Evolutionary conservation across 1,140 invertebrate species (phyloP), one percentile per base, ranked within the genome.

Genomic region (Tetragonula clypearis): DNA sequence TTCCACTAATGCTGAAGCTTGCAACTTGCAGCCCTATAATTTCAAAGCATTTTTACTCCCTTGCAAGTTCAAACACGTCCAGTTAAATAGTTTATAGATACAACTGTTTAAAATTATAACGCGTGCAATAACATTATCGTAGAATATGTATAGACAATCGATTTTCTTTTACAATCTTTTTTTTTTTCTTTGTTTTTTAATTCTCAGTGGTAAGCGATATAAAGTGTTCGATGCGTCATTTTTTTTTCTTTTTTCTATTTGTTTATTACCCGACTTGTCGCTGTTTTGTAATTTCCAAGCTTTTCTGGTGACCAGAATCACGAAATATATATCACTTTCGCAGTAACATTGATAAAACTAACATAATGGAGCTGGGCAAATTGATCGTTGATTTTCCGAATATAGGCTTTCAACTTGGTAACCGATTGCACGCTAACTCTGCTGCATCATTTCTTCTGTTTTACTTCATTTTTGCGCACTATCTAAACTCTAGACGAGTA

Each of bases 281-380:
- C 72, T 66, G 30, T 30, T 74, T 55, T 74, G 72, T 81, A 75
- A n/a, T 82, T 66, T 86, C 69, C 68, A 60, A 74, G 88, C 76
- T 86, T n/a, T n/a, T n/a, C n/a, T 86, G 66, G 65, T 82, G 82
- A 56, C 53, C 49, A 62, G 12, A 84, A 76, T 71, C 65, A 49
- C 82, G 17, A 79, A 87, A 85, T 60, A 55, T 68, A 85, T 60
- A 55, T 68, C 53, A 53, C 30, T 49, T 88, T 55, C 76, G 81
- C 76, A 85, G 82, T 79, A 76, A 76, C 65, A 87, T 90, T 87
- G 87, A 90, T 89, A 85, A 87, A 90, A 90, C 88, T 90, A 90
- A 90, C 85, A 69, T 35, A 68, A 84, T n/a, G 76, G 75, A 89
- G 66, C 56, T 83, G 82, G 85, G 82, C 49, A 30, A 60, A 73